Conservation (phyloP, 2,113 vertebrate genomes). For the Pycnonotus jocosus region DNA sequence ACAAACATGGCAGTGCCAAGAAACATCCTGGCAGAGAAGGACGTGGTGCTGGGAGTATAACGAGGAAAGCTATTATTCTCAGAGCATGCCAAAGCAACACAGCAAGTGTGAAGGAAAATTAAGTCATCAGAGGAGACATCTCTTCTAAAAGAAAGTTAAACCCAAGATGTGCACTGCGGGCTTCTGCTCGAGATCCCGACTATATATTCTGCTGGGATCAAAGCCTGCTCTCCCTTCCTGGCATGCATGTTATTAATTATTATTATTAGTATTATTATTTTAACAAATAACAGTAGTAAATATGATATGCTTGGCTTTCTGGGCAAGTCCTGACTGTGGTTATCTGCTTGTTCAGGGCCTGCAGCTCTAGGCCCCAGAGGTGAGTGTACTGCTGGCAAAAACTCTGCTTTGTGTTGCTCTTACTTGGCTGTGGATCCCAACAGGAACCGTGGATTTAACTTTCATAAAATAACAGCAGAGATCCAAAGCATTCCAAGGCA, state of each 20-base stretch:
- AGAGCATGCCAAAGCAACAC: conserved; percentile 21
- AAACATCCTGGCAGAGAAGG: conserved; percentile 41
- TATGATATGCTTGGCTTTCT: background rate
- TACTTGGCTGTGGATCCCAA: background rate
- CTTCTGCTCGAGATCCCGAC: background rate
- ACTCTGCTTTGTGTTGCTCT: background rate
- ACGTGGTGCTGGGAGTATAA: conserved; percentile 37
- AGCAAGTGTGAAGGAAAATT: conserved; percentile 14
- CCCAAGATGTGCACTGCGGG: background rate
- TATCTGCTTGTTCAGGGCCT: background rate
- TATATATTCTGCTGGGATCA: background rate
- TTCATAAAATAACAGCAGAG: background rate
- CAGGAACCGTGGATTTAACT: background rate
- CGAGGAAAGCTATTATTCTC: conserved; percentile 40
- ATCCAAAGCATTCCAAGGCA: background rate
- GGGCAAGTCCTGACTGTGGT: background rate
- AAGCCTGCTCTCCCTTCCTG: background rate
- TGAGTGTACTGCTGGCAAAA: background rate
- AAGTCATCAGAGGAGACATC: conserved; percentile 27
- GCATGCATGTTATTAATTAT: background rate
- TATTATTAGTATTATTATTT: background rate
- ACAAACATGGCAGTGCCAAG: conserved; percentile 48
- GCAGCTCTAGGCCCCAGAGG: background rate
- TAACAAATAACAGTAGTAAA: background rate
- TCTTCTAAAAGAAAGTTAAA: conserved; percentile 33